Evolutionary conservation across 2,113 vertebrate species (phyloP), one percentile per base, ranked within the genome.

Genomic region (Macquaria australasica): DNA sequence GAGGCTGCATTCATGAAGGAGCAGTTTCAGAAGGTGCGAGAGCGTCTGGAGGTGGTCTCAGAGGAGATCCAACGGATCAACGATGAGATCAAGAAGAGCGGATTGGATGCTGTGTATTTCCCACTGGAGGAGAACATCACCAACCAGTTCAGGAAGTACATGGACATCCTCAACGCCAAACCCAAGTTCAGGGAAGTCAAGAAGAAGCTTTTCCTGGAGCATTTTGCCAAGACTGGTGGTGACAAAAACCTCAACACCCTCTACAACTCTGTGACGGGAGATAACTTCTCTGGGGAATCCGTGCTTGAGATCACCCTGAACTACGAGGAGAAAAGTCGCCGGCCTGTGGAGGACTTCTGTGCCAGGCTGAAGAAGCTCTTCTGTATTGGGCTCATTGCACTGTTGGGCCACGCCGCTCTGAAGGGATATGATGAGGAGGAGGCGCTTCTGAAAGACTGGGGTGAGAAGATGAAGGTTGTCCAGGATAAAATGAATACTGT

Each of bases 121-220:
- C 89, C 95, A 0, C 85, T 95, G 45, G 96, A 96, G 79, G 95
- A 96, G 81, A 96, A 96, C 90, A 89, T 96, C 83, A 96, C 85
- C 1, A 96, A 96, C 88, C 96, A 96, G 87, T 96, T 96, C 88
- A 93, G 96, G 78, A 96, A 96, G 82, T 96, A 95, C 91, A 96
- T 96, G 96, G 96, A 96, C 86, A 94, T 96, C 87, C 95, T 96
- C 25, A 96, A 95, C 2, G 95, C 95, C 80, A 96, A 95, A 56
- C 93, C 95, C 3, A 91, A 96, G 79, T 96, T 92, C 86, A 15
- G 92, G 43, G 95, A 96, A 18, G 95, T 94, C 41, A 95, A 96
- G 87, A 96, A 96, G 90, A 96, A 95, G 87, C 80, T 86, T 2
- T 96, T 96, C 80, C 71, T 96, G 87, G 93, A 96, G 0, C 95